A percentile compares a stretch with the other conserved stretches of the same genome.
These are phyloP conservation scores for Ethmia dodecea DNA, from an alignment of 2,888 invertebrate genomes.

Conservation along the genomic window DNA sequence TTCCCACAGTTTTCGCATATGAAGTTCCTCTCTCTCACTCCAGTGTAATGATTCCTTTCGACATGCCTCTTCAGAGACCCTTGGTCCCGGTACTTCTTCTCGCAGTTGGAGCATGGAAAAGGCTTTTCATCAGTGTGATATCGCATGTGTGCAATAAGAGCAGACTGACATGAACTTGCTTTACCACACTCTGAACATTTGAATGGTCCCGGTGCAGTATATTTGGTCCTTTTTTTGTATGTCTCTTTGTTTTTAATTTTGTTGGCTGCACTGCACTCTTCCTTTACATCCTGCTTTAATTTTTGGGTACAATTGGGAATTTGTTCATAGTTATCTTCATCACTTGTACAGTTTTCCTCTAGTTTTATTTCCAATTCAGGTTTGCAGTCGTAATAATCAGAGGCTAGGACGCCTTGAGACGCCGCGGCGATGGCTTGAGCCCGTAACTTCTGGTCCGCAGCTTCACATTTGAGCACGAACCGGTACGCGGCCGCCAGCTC, in stretches of 20 bases:
- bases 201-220: conserved; percentile 15
- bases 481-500: conserved; percentile 38
- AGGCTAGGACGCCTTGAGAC: conserved; percentile 6
- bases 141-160: conserved; percentile 44
- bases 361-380: conserved; percentile 36
- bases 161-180: conserved; percentile 37
- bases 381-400: conserved; percentile 11
- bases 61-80: conserved; percentile 47
- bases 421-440: conserved; percentile 14
- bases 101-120: conserved; percentile 42
- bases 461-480: conserved; percentile 49
- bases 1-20: conserved; percentile 63
- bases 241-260: conserved; percentile 17
- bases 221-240: conserved; percentile 25
- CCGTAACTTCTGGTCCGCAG: conserved; percentile 41
- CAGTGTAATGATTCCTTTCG: conserved; percentile 37
- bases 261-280: conserved; percentile 4
- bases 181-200: conserved; percentile 43
- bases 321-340: conserved; percentile 21
- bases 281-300: background rate
- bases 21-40: conserved; percentile 38
- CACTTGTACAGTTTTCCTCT: conserved; percentile 26
- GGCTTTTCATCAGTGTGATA: conserved; percentile 47
- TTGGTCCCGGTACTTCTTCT: conserved; percentile 48
- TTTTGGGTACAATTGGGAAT: conserved; percentile 12